A percentile compares a stretch with the other conserved stretches of the same genome.
Conservation (phyloP, 1,140 invertebrate genomes). For the Drosophila fuyamai region DNA sequence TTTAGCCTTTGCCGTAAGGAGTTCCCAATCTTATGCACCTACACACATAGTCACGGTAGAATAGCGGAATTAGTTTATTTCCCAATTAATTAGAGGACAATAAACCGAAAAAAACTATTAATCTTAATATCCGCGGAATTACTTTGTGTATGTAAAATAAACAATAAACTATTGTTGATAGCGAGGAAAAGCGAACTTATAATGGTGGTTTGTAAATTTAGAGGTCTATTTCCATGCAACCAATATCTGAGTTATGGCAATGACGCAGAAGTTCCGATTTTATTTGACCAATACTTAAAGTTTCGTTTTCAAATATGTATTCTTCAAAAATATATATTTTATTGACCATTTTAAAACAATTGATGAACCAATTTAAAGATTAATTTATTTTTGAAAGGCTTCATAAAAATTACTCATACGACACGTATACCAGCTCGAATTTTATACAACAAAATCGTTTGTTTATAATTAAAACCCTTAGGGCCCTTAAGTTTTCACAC, state of each 20-base stretch:
- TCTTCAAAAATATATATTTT: conserved; percentile 7
- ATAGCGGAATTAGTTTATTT: conserved; percentile 32
- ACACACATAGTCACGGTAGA: conserved; percentile 18
- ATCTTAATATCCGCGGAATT: conserved; percentile 10
- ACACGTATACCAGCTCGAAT: no score
- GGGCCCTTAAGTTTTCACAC: no score
- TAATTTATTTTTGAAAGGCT: no score
- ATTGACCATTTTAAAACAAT: conserved; percentile 8
- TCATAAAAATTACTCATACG: no score
- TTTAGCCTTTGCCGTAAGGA: conserved; percentile 24
- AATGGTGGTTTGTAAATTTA: not conserved
- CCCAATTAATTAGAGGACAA: conserved; percentile 35
- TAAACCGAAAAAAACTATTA: conserved; percentile 26
- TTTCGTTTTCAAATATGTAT: not conserved
- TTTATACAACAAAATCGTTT: no score
- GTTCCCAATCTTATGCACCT: conserved; percentile 25
- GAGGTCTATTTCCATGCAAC: no score
- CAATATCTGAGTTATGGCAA: no score
- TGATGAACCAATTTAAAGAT: not conserved
- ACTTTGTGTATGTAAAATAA: conserved; percentile 22
- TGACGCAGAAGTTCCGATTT: no score
- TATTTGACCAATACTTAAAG: no score
- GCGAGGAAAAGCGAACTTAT: conserved; percentile 1
- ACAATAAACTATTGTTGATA: conserved; percentile 1
- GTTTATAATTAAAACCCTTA: no score